These are phyloP conservation scores for Oenanthe melanoleuca DNA, from an alignment of 2,113 vertebrate genomes.

Conservation along the genomic window DNA sequence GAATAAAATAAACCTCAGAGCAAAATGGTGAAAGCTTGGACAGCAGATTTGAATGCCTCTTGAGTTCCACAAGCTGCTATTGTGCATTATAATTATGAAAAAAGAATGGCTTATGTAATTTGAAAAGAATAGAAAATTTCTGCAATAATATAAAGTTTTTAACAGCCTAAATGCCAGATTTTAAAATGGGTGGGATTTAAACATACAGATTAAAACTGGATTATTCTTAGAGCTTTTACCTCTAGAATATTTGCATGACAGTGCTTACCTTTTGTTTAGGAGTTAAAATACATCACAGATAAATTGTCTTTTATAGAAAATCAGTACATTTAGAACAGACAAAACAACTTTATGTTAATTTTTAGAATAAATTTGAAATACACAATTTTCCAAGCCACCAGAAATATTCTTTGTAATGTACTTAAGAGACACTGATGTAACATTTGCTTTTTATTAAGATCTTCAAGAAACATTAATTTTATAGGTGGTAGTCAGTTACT, in stretches of 20 bases:
- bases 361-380: background rate
- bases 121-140: background rate
- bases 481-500: background rate
- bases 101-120: background rate
- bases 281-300: background rate
- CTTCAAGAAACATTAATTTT: background rate
- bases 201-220: background rate
- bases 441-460: background rate
- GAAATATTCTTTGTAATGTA: background rate
- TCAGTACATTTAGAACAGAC: background rate
- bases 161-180: background rate
- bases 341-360: background rate
- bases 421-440: background rate
- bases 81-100: background rate
- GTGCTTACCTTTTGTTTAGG: background rate
- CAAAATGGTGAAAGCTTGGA: background rate
- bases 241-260: background rate
- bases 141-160: background rate
- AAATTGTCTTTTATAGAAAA: background rate
- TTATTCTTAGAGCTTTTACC: background rate
- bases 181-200: background rate
- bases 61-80: background rate
- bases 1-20: background rate
- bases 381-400: background rate
- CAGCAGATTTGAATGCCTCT: background rate